A percentile compares a stretch with the other conserved stretches of the same genome.
Conservation (phyloP, 2,113 vertebrate species). For the Casuarius casuarius region DNA sequence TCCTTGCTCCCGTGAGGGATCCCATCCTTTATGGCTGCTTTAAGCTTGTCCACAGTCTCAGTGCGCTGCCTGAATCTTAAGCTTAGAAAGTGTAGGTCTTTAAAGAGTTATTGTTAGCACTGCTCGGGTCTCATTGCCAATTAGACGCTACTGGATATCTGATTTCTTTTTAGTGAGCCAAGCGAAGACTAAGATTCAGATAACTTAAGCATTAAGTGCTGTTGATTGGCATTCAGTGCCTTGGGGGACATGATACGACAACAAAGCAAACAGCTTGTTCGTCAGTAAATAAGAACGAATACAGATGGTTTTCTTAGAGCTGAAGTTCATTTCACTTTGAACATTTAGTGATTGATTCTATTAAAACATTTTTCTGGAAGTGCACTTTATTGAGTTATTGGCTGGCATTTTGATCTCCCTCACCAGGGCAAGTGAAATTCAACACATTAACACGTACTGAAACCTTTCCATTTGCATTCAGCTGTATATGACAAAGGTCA, state of each 20-base stretch:
- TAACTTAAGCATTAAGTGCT: background rate
- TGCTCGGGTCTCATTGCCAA: background rate
- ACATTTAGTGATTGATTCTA: background rate
- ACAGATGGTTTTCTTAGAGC: background rate
- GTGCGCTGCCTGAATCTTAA: background rate
- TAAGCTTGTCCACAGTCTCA: background rate
- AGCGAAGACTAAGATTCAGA: background rate
- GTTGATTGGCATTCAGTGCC: background rate
- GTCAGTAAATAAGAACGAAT: background rate
- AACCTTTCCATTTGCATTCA: background rate
- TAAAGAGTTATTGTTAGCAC: background rate
- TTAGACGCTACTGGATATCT: background rate
- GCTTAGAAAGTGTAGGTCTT: background rate
- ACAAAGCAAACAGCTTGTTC: background rate
- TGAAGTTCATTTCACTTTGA: background rate
- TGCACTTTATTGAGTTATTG: background rate
- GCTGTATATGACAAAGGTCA: fast-evolving
- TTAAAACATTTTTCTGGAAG: background rate
- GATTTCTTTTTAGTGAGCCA: background rate
- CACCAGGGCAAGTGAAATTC: background rate
- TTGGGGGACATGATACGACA: background rate
- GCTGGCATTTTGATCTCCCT: background rate
- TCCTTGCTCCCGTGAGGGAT: background rate
- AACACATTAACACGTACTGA: background rate
- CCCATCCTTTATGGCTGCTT: background rate